phyloP scores from a whole-genome alignment of 2,113 vertebrate species.

The Epinephelus fuscoguttatus region DNA sequence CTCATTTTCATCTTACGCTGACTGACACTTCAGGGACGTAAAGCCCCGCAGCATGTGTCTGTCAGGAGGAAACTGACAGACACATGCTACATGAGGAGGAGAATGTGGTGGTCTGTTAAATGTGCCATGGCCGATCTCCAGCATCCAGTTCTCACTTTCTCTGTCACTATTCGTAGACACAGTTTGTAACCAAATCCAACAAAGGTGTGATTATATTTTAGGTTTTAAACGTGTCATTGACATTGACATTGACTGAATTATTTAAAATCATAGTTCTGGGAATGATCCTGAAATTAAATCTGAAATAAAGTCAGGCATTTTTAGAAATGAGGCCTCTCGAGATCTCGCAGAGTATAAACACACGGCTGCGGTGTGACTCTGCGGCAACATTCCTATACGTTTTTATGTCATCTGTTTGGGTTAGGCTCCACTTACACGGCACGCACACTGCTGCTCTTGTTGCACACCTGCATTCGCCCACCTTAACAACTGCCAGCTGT shows the following conservation, averaged over 20 bases:
- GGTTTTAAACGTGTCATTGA: not conserved
- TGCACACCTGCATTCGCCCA: slow-evolving; percentile 69
- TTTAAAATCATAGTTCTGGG: not conserved
- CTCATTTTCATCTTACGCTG: slow-evolving; percentile 54
- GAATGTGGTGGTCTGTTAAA: slow-evolving; percentile 18
- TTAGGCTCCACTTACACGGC: slow-evolving; percentile 45
- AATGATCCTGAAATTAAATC: slow-evolving; percentile 4
- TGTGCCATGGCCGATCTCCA: not conserved
- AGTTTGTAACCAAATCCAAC: slow-evolving; percentile 10
- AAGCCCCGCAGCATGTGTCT: slow-evolving; percentile 31
- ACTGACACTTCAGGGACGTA: slow-evolving; percentile 49
- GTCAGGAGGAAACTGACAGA: not conserved
- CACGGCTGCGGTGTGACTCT: slow-evolving; percentile 32
- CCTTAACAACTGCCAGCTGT: slow-evolving; percentile 73
- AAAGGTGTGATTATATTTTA: not conserved
- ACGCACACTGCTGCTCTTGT: slow-evolving; percentile 59
- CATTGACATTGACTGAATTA: not conserved
- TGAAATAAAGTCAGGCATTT: slow-evolving; percentile 17
- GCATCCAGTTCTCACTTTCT: not conserved
- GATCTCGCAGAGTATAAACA: slow-evolving; percentile 8
- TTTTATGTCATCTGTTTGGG: slow-evolving; percentile 70
- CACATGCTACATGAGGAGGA: not conserved
- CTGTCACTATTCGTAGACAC: too few species aligned
- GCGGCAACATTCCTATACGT: slow-evolving; percentile 40
- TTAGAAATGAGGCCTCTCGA: slow-evolving; percentile 13